These are phyloP conservation scores for Cryptus armator DNA, from an alignment of 2,888 invertebrate genomes.

Conservation along the genomic window DNA sequence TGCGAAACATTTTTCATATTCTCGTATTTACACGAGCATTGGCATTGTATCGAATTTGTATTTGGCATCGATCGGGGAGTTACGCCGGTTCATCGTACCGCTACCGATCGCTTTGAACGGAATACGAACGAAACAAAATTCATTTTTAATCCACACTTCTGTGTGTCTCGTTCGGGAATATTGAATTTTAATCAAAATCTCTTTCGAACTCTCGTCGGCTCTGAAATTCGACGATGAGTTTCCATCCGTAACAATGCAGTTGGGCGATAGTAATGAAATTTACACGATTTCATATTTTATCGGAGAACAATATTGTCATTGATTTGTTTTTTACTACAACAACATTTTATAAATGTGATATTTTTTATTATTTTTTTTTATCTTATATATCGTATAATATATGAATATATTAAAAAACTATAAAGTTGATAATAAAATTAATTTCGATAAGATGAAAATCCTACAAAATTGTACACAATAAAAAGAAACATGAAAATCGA, in stretches of 20 bases:
- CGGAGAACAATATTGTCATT: background rate
- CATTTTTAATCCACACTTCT: slow-evolving; percentile 54
- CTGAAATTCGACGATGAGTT: slow-evolving; percentile 24
- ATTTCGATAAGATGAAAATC: no score
- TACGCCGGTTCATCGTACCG: background rate
- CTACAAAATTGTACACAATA: no score
- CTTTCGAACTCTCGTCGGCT: background rate
- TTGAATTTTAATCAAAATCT: slow-evolving; percentile 48
- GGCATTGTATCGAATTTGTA: no score
- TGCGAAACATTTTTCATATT: slow-evolving; percentile 24
- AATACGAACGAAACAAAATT: slow-evolving; percentile 41
- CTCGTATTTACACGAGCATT: slow-evolving; percentile 19
- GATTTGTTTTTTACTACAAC: background rate
- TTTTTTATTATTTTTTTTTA: background rate
- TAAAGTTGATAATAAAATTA: background rate
- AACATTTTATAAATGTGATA: background rate
- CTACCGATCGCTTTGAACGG: background rate
- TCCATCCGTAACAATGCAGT: slow-evolving; percentile 14
- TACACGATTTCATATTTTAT: background rate
- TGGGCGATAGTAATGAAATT: slow-evolving; percentile 13
- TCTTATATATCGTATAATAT: no score
- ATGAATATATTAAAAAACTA: no score
- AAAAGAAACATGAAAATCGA: no score
- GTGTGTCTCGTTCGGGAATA: slow-evolving; percentile 38
- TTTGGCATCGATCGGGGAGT: slow-evolving; percentile 1